phyloP scores from a whole-genome alignment of 2,888 invertebrate genomes.

The Carpatolechia fugitivella region DNA sequence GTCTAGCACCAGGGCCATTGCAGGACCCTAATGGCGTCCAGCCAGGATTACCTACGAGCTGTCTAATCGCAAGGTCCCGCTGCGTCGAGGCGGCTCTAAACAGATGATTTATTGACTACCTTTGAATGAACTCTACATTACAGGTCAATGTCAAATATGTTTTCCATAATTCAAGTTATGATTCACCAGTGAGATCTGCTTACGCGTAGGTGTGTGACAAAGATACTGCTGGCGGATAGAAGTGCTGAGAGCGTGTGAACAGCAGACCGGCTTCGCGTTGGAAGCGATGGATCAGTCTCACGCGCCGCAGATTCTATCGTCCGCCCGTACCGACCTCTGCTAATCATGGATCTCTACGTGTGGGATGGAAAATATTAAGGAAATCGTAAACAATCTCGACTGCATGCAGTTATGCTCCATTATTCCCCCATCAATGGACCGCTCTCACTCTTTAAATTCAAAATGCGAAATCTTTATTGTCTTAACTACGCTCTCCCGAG shows the following conservation, averaged over 20 bases:
- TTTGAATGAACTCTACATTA: slow-evolving; percentile 27
- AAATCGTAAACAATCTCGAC: slow-evolving; percentile 19
- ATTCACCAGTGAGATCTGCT: slow-evolving; percentile 44
- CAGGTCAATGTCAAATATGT: slow-evolving; percentile 31
- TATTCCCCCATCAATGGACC: slow-evolving; percentile 29
- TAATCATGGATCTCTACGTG: slow-evolving; percentile 58
- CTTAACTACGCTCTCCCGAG: slow-evolving; percentile 57
- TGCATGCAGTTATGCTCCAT: slow-evolving; percentile 24
- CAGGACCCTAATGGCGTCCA: slow-evolving; percentile 52
- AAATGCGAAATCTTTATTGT: slow-evolving; percentile 62
- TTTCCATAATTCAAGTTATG: slow-evolving; percentile 31
- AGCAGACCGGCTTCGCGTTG: slow-evolving; percentile 29
- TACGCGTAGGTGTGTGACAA: slow-evolving; percentile 56
- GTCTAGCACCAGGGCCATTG: slow-evolving; percentile 34
- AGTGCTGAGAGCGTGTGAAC: slow-evolving; percentile 59
- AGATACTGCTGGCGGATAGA: slow-evolving; percentile 40
- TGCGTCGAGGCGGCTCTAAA: slow-evolving; percentile 17
- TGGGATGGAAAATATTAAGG: slow-evolving; percentile 34
- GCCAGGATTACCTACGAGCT: slow-evolving; percentile 58
- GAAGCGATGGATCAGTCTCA: slow-evolving; percentile 59
- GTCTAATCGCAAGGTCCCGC: slow-evolving; percentile 39
- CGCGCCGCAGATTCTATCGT: slow-evolving; percentile 62
- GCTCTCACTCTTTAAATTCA: slow-evolving; percentile 60
- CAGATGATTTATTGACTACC: slow-evolving; percentile 40
- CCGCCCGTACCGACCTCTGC: slow-evolving; percentile 41